Evolutionary conservation across 2,888 invertebrate species (phyloP), one percentile per base, ranked within the genome.

Genomic region (Rhaphigaster nebulosa): DNA sequence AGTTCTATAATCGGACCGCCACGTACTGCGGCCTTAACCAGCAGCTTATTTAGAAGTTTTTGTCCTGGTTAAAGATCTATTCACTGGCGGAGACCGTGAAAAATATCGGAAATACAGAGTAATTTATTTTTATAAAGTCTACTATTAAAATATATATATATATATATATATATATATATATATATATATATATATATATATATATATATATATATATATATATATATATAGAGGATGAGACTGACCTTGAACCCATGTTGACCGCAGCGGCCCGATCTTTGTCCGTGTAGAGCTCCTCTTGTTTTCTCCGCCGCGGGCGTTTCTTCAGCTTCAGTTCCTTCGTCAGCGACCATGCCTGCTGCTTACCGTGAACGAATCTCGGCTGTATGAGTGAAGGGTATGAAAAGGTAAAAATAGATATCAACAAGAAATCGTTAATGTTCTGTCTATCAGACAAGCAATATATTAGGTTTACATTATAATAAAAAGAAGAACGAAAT

Each of bases 241-340:
- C 65, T 50, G 84, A 90, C 90, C 90, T 89, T n/a, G 96, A 96
- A 0, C 97, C 97, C 95, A 97, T 93, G 93, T 97, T 97, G 29
- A 98, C 98, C 0, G 98, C 98, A 0, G 98, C 98, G 0, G 98
- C 98, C 13, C 98, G 95, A 93, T 98, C 98, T 93, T 98, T 98
- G 93, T 98, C 98, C 38, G 98, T 98, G 93, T 98, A 98, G 41
- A 97, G 94, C 93, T 98, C 98, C 92, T 97, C 97, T 76, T 92
- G 92, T 41, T 92, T 91, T 41, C 91, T 90, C 38, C 90, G 87
- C 87, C 91, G 87, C 76, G 90, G 91, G 90, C 91, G 91, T 60
- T 90, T 92, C 92, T 93, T 93, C 87, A 93, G 93, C 34, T 92
- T 91, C 90, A 93, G 80, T 91, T 91, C 90, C 89, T 92, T 91